phyloP scores from a whole-genome alignment of 2,113 vertebrate genomes.

The Nothocercus julius region DNA sequence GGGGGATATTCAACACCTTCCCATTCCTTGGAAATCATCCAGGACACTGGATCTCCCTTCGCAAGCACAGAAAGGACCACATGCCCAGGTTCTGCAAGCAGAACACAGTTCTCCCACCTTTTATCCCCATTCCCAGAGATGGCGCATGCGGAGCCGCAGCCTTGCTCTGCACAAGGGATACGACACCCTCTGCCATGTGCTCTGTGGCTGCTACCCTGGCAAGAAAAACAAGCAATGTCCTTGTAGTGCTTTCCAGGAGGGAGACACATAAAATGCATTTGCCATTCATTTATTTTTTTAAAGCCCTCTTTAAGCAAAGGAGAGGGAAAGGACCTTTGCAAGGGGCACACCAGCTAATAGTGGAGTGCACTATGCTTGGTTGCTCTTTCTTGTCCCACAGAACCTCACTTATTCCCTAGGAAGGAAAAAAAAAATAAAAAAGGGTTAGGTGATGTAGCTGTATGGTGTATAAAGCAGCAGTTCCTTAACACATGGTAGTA shows the following conservation, averaged over 20 bases:
- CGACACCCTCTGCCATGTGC: neutral
- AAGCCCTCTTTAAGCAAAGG: neutral
- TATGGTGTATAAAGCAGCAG: neutral
- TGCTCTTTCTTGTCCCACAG: neutral
- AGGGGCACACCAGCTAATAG: neutral
- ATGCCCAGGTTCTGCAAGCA: neutral
- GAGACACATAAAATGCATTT: neutral
- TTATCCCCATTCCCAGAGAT: neutral
- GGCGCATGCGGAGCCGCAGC: rapidly evolving
- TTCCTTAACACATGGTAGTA: neutral
- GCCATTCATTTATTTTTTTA: neutral
- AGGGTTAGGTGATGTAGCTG: neutral
- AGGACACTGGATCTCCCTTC: neutral
- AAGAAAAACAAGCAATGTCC: neutral
- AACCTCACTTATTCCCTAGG: neutral
- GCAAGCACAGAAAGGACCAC: neutral
- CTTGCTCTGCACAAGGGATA: neutral
- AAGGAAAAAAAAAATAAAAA: neutral
- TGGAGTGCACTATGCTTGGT: neutral
- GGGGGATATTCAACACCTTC: neutral
- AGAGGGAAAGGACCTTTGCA: neutral
- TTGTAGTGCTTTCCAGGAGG: neutral
- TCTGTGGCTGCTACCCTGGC: neutral
- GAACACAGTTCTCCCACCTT: neutral
- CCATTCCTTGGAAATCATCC: neutral